phyloP scores from a whole-genome alignment of 2,888 invertebrate species.

The Chalcosyrphus nemorum region DNA sequence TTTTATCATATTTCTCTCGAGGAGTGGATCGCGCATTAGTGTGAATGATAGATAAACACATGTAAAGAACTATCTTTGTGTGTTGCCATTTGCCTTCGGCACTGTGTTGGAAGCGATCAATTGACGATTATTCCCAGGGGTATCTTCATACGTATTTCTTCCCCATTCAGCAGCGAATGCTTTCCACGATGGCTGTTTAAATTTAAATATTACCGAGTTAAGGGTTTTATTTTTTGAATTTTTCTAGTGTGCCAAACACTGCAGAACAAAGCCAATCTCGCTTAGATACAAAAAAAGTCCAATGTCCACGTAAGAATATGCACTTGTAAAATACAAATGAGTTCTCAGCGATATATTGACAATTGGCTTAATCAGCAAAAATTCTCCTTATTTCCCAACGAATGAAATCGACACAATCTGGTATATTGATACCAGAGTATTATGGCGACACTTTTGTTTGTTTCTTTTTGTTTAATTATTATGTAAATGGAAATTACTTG shows the following conservation, averaged over 20 bases:
- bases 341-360: slow-evolving; percentile 15
- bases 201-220: background rate
- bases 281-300: background rate
- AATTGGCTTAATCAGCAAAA: slow-evolving; percentile 33
- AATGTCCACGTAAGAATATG: slow-evolving; percentile 1
- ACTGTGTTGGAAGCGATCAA: background rate
- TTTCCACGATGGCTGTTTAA: background rate
- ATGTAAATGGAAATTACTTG: slow-evolving; percentile 1
- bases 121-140: background rate
- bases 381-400: slow-evolving; percentile 1
- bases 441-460: slow-evolving; percentile 33
- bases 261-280: background rate
- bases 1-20: slow-evolving; percentile 28
- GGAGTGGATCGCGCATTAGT: slow-evolving; percentile 39
- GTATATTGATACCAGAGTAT: slow-evolving; percentile 21
- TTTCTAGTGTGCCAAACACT: background rate
- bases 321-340: background rate
- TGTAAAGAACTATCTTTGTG: slow-evolving; percentile 17
- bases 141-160: background rate
- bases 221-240: too few species aligned
- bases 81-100: slow-evolving; percentile 9
- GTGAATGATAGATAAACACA: slow-evolving; percentile 47
- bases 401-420: slow-evolving; percentile 29
- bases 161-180: background rate
- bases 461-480: slow-evolving; percentile 5